A percentile compares a stretch with the other conserved stretches of the same genome.
These are phyloP conservation scores for Brachionus koreanus DNA, from an alignment of 1,140 invertebrate species.

Conservation along the genomic window DNA sequence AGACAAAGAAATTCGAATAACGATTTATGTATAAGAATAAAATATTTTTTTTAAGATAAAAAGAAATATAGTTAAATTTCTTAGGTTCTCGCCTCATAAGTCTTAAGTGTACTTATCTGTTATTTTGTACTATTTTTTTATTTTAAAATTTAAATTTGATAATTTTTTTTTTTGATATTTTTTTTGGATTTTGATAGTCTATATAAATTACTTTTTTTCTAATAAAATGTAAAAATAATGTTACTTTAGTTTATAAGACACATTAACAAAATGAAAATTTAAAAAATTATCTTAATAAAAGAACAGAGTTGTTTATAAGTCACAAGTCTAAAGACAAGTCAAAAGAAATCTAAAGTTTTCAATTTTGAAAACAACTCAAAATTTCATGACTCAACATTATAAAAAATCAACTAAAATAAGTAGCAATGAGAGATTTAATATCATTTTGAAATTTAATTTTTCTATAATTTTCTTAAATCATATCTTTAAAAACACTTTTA, in stretches of 20 bases:
- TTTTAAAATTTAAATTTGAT: slow-evolving; percentile 37
- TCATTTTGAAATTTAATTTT: no score
- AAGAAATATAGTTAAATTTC: not conserved
- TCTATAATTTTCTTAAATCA: no score
- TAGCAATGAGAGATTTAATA: no score
- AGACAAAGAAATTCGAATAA: not conserved
- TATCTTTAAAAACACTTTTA: no score
- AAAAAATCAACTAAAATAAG: no score
- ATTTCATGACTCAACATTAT: no score
- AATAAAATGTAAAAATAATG: not conserved
- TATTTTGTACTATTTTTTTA: slow-evolving; percentile 21
- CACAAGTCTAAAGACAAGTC: no score
- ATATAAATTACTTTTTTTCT: not conserved
- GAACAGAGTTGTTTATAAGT: no score
- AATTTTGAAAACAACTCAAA: no score
- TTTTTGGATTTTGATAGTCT: slow-evolving; percentile 19
- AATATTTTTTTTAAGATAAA: not conserved
- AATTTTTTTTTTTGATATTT: not conserved
- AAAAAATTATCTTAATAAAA: not conserved
- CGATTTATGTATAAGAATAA: not conserved
- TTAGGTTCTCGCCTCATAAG: not conserved
- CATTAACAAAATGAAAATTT: not conserved
- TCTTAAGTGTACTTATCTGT: slow-evolving; percentile 37
- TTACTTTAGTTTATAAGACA: no score
- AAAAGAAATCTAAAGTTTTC: no score